Base-by-base conservation (phyloP, 2,113 vertebrate genomes). In the Myxocyprinus asiaticus region DNA sequence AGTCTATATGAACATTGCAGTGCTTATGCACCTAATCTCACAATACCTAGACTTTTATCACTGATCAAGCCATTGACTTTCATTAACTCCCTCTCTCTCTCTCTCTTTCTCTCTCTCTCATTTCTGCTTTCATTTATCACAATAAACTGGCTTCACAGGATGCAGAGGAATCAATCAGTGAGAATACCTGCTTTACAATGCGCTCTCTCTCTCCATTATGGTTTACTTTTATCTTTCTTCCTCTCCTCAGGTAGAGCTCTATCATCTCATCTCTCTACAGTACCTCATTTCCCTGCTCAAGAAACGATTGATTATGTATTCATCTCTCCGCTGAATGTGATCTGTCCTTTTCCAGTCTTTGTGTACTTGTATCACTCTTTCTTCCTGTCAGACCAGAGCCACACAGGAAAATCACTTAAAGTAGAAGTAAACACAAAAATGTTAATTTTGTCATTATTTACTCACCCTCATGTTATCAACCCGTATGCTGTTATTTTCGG, bases 11-110 rank as follows among this genome's bases (percentile, higher is more conserved):
- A 33, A 33, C 22, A 33, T 33, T 33, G 22, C 3, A 33, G 12
- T 45, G 47, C 50, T 50, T 67, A 50, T 68, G 48, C 15, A 50
- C 0, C 3, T 67, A 9, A 68, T 11, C 11, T 9, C 14, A 15
- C 48, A 3, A 15, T 69, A 53, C 9, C 2, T 67, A 4, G 67
- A 43, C 7, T 70, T 55, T 70, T 14, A 48, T 12, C 15, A 50
- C 58, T 10, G 9, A 59, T 14, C 76, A 68, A 59, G n/a, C 58
- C 55, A 50, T 67, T 11, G 33, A n/a, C 53, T 48, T 59, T 78
- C 22, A 33, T 33, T 33, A 33, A 33, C 22, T 33, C 22, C 3
- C 22, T 3, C 22, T 33, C 22, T 3, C 44, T 48, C 76, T 68
- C 17, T 64, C 45, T 17, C 51, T 65, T 33, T 55, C 6, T 6